Evolutionary conservation across 2,888 invertebrate species (phyloP).

Genomic region (Agrenia bidenticulata): DNA sequence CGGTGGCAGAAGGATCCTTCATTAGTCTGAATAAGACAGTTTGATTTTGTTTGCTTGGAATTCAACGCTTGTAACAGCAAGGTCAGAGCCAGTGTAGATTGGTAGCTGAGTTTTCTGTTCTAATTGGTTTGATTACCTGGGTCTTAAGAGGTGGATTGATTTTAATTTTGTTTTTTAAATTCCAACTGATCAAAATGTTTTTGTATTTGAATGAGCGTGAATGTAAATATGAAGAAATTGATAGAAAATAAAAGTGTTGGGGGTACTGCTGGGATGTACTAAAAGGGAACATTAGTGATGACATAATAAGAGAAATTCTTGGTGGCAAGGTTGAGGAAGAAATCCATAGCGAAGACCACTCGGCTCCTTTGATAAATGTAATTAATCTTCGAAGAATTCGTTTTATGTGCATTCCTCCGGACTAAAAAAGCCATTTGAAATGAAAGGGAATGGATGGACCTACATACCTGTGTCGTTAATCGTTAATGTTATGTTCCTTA

Average conservation of each 20-base stretch:
- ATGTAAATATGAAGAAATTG: too few species aligned
- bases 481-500: neutral
- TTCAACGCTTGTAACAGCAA: too few species aligned
- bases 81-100: too few species aligned
- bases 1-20: too few species aligned
- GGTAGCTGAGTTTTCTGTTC: too few species aligned
- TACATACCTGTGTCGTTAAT: constrained; percentile 10
- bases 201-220: too few species aligned
- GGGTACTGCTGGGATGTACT: neutral
- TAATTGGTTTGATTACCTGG: too few species aligned
- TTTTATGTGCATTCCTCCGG: constrained; percentile 8
- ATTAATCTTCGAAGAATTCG: constrained; percentile 9
- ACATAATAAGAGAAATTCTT: constrained; percentile 10
- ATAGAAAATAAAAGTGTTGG: constrained; percentile 3
- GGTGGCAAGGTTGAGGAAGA: neutral
- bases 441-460: constrained; percentile 1
- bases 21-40: too few species aligned
- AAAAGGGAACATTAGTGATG: neutral
- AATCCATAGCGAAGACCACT: neutral
- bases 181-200: too few species aligned
- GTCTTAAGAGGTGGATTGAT: too few species aligned
- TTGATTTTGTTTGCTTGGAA: too few species aligned
- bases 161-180: too few species aligned
- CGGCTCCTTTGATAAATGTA: constrained; percentile 12
- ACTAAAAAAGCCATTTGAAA: constrained; percentile 3